These are phyloP conservation scores for Glossophaga mutica DNA, from an alignment of 2,797 vertebrate species.

Conservation along the genomic window DNA sequence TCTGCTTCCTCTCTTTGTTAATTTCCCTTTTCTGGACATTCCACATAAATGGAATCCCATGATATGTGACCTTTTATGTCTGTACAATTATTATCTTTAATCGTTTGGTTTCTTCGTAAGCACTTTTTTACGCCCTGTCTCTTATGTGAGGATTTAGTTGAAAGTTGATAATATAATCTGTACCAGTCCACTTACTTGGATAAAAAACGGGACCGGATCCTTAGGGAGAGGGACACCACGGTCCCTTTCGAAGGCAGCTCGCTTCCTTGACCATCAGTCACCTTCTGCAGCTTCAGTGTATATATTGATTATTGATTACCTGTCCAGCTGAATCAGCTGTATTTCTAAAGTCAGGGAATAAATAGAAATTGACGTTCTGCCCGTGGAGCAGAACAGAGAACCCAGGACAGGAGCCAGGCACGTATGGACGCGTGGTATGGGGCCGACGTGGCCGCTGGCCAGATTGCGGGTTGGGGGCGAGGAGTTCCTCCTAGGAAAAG, in stretches of 20 bases:
- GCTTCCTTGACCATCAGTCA: not conserved
- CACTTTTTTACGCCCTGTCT: not conserved
- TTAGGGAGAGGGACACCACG: not conserved
- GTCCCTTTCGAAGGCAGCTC: not conserved
- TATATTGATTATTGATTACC: not conserved
- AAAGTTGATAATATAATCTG: not conserved
- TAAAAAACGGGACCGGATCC: rapidly evolving
- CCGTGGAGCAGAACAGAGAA: not conserved
- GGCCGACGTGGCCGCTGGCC: not conserved
- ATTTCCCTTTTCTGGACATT: not conserved
- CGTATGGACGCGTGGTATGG: rapidly evolving
- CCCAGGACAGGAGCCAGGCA: not conserved
- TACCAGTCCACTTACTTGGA: not conserved
- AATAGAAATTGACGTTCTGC: not conserved
- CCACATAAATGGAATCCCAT: not conserved
- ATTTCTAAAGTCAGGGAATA: not conserved
- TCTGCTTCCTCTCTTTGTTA: not conserved
- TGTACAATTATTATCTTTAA: not conserved
- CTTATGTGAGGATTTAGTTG: not conserved
- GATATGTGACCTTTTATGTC: not conserved
- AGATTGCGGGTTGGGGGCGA: rapidly evolving
- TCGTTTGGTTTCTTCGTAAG: not conserved
- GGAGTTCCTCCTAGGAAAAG: not conserved
- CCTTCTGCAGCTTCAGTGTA: not conserved
- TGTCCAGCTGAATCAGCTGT: not conserved